Base-by-base conservation (phyloP, 1,140 invertebrate genomes). In the Diabrotica undecimpunctata region DNA sequence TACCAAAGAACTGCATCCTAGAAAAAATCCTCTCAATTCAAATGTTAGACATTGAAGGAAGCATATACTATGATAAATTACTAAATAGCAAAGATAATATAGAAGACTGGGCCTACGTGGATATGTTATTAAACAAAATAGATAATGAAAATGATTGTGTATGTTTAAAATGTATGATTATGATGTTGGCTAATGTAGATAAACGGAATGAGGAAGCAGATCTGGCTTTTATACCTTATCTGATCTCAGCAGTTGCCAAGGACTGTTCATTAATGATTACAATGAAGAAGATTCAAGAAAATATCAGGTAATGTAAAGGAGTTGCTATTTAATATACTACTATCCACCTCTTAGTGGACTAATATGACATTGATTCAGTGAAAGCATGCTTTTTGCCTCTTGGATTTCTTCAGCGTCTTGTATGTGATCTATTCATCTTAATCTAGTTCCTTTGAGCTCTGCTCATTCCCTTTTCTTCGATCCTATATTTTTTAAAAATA, bases 261-360 rank as follows among this genome's bases (percentile, higher is more conserved):
- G 75, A 77, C 68, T 77, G 73, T 62, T 77, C 75, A 36, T 60
- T 77, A 9, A 77, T 77, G 74, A 51, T 77, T 51, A 75, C 75
- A 37, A 70, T 74, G 58, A 67, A 69, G 54, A 72, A 66, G 61
- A 37, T 70, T 53, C 25, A 61, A 13, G 64, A 68, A 66, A 66
- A 61, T 52, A 14, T 36, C 41, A 65, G 61, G 66, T 68, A 68
- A 59, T 51, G 10, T 64, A 46, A 62, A 50, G 6, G 5, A 13
- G 25, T 25, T 25, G 25, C 25, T 25, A 25, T 25, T 66, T 36
- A 37, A 10, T 36, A 35, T 65, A 61, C 7, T 36, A 10, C 46
- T 51, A 51, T 51, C 9, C 9, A 51, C 1, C 2, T 10, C 9
- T 5, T 2, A 12, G 12, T 10, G 1, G 12, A 2, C 12, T 9